Conservation (phyloP, 2,888 invertebrate species). For the Philonicus albiceps region DNA sequence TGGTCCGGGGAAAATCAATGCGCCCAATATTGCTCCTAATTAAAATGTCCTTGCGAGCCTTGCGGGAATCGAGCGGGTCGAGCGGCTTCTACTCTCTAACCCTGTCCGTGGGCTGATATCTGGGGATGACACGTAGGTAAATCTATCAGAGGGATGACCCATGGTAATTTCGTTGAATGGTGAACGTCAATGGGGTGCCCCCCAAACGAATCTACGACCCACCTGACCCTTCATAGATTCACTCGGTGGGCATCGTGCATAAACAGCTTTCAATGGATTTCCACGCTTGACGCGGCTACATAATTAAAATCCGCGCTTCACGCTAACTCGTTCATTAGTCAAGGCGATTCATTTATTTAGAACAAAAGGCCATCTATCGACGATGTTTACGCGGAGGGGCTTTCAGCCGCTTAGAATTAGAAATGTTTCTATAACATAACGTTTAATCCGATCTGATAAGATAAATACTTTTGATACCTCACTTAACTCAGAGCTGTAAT, state of each 20-base stretch:
- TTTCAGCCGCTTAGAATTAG: neutral
- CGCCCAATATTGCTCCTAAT: neutral
- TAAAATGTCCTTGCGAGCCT: neutral
- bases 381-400: neutral
- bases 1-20: neutral
- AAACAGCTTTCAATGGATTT: neutral
- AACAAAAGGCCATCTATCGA: neutral
- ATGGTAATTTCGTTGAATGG: neutral
- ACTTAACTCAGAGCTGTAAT: neutral
- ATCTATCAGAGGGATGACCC: neutral
- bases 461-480: neutral
- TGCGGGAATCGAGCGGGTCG: neutral
- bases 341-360: slow-evolving; percentile 26
- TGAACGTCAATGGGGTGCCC: neutral
- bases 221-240: neutral
- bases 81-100: neutral
- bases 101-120: neutral
- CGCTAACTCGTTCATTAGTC: slow-evolving; percentile 22
- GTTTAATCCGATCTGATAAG: neutral
- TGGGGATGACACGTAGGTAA: neutral
- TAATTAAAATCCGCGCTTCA: slow-evolving; percentile 21
- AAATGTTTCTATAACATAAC: neutral
- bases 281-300: neutral
- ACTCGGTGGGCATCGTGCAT: neutral
- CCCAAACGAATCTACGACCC: neutral